Evolutionary conservation across 2,888 invertebrate species (phyloP), one percentile per base, ranked within the genome.

Genomic region (Nomada ruficornis): DNA sequence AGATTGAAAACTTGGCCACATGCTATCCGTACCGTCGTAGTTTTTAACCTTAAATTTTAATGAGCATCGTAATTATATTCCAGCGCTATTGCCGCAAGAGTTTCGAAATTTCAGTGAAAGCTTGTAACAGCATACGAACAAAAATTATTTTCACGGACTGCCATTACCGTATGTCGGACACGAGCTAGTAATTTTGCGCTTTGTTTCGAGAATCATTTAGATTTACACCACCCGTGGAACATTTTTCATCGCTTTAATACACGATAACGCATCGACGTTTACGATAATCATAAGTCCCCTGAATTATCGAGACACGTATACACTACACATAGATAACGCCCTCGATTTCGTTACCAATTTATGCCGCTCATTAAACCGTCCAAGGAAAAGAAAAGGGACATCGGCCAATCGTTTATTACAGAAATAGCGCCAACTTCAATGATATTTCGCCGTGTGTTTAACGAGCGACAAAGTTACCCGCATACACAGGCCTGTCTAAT

Each of bases 71-170:
- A 71, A 75, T 75, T 70, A 52, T 62, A 62, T 62, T 52, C 62
- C 50, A 9, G 2, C 20, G 44, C 9, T 23, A 52, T 70, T 75
- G 52, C 20, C 71, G n/a, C 62, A 23, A 71, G 44, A 44, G 60
- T 75, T 75, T 75, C 23, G 60, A 26, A 52, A 54, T 29, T 70
- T 20, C 42, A 26, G 71, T 70, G 75, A 62, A 60, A 75, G 71
- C 59, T 23, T 23, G 36, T 67, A 55, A 18, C 15, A 26, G 26
- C 36, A n/a, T 44, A 26, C 13, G 11, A 13, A 47, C 47, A 13
- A 70, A 75, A 44, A 54, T 44, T 54, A 59, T 69, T 69, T 68
- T 74, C 57, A 68, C 57, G 18, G 11, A 26, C 18, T 9, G 47
- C 64, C 18, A 26, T 64, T 63, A 44, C 54, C 29, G 36, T 50